Conservation (phyloP, 64 coral and sea anemone genomes). For the Montipora sp. region DNA sequence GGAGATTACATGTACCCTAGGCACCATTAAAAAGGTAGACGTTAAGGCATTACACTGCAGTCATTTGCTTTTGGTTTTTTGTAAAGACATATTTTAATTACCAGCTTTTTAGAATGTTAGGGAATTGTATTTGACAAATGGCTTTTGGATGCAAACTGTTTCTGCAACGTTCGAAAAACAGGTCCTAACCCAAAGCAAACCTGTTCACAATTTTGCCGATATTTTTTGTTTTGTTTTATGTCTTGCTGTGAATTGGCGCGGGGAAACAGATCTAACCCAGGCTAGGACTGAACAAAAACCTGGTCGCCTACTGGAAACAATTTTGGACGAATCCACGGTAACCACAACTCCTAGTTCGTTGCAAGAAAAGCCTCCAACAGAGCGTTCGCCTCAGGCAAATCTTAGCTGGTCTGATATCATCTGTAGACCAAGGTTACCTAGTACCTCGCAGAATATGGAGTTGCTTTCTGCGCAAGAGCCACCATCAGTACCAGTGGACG, state of each 20-base stretch:
- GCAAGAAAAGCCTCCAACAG: constrained; percentile 3
- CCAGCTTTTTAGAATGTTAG: too few species aligned
- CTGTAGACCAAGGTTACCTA: not conserved
- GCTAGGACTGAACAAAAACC: not conserved
- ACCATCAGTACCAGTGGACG: not conserved
- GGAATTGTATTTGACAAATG: too few species aligned
- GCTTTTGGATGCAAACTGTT: too few species aligned
- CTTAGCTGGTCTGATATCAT: constrained; percentile 2
- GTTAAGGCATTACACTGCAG: too few species aligned
- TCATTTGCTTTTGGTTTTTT: too few species aligned
- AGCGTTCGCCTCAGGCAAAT: not conserved
- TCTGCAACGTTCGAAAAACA: too few species aligned
- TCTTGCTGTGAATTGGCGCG: not conserved
- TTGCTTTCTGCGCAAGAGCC: not conserved
- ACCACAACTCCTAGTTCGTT: not conserved
- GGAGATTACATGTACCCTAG: too few species aligned
- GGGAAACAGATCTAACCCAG: not conserved
- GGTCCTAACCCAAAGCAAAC: not conserved
- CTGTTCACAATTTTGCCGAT: not conserved
- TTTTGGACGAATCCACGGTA: constrained; percentile 14
- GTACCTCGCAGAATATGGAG: not conserved
- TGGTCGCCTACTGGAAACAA: constrained; percentile 55
- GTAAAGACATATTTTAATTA: too few species aligned
- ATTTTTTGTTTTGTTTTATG: not conserved
- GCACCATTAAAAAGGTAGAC: too few species aligned